Conservation (phyloP, 2,113 vertebrate species). For the Catagonus wagneri region DNA sequence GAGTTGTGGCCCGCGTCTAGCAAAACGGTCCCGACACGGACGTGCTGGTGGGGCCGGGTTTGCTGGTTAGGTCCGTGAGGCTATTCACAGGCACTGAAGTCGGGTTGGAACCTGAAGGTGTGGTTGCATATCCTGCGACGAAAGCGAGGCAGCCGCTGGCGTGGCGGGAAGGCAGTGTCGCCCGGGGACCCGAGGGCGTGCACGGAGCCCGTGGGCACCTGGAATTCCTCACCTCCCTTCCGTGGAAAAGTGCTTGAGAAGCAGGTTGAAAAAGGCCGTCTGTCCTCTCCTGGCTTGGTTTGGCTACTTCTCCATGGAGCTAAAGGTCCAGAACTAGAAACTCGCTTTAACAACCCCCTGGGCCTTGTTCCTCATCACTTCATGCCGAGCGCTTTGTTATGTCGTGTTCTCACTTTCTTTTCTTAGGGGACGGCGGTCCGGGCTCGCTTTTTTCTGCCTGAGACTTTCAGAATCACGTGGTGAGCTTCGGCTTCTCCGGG, state of each 20-base stretch:
- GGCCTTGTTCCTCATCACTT: not conserved
- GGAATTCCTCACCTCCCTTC: not conserved
- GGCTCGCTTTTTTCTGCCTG: not conserved
- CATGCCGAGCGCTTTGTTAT: not conserved
- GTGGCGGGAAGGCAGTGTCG: accelerated
- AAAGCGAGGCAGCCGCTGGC: not conserved
- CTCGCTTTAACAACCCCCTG: not conserved
- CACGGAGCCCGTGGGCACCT: accelerated
- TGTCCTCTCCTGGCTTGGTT: not conserved
- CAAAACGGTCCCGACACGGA: constrained; percentile 76
- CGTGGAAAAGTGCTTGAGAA: not conserved
- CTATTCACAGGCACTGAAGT: not conserved
- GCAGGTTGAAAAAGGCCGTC: accelerated
- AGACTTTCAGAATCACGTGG: accelerated
- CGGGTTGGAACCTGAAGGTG: constrained; percentile 8
- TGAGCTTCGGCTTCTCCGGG: no score
- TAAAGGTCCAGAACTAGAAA: not conserved
- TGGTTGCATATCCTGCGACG: not conserved
- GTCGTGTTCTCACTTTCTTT: not conserved
- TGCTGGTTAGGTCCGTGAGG: constrained; percentile 53
- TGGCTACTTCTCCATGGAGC: not conserved
- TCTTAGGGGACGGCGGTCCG: not conserved
- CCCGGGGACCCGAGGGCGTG: accelerated
- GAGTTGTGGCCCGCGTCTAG: constrained; percentile 71
- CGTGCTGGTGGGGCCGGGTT: constrained; percentile 32